Evolutionary conservation across 2,113 vertebrate species (phyloP).

Genomic region (Zingel zingel): DNA sequence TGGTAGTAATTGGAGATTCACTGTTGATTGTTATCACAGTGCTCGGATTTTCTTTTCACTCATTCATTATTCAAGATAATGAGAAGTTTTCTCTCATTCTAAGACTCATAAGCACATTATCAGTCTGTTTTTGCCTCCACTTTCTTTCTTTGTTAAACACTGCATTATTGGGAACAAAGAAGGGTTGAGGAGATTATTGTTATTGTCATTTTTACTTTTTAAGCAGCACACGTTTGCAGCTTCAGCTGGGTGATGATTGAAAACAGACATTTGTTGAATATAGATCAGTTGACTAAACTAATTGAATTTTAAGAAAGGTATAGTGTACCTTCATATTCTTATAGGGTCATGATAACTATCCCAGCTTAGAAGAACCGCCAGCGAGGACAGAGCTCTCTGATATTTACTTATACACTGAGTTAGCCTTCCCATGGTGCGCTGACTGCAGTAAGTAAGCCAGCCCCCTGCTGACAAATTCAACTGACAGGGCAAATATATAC

Average conservation of each 20-base stretch:
- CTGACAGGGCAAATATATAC: conserved; percentile 74
- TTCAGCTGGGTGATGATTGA: conserved; percentile 4
- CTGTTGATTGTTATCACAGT: conserved; percentile 66
- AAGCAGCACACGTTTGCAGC: conserved; percentile 18
- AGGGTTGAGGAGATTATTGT: conserved; percentile 12
- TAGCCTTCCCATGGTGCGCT: conserved; percentile 37
- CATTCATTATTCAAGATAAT: conserved; percentile 67
- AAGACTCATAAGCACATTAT: conserved; percentile 38
- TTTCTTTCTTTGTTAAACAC: conserved; percentile 48
- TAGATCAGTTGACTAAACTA: conserved; percentile 1
- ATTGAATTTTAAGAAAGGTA: conserved; percentile 11
- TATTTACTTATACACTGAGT: conserved; percentile 56
- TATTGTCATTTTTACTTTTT: neutral
- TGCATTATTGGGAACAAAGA: conserved; percentile 34
- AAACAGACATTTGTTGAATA: conserved; percentile 15
- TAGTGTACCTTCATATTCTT: neutral
- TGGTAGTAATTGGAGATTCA: conserved; percentile 75
- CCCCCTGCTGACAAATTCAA: conserved; percentile 68
- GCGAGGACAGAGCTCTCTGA: conserved; percentile 24
- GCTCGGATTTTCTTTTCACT: conserved; percentile 51
- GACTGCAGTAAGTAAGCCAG: conserved; percentile 50
- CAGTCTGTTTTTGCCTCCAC: conserved; percentile 17
- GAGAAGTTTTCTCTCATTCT: conserved; percentile 52
- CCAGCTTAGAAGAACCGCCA: conserved; percentile 9
- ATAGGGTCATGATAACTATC: conserved; percentile 10